A percentile compares a stretch with the other conserved stretches of the same genome.
These are phyloP conservation scores for Heterochromis multidens DNA, from an alignment of 2,113 vertebrate genomes.

Conservation along the genomic window DNA sequence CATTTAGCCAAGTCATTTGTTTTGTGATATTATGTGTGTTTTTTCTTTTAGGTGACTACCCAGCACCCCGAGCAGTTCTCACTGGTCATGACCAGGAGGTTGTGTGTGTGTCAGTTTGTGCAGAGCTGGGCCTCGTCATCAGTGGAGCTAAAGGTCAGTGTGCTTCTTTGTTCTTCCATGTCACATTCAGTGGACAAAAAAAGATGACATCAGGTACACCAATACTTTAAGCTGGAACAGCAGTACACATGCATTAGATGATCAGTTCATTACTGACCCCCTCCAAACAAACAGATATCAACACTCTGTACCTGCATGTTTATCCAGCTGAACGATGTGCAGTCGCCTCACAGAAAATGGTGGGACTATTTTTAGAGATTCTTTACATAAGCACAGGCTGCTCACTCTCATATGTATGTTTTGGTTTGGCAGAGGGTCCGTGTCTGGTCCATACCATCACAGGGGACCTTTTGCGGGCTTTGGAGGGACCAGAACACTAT, in stretches of 20 bases:
- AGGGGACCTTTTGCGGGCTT: slow-evolving; percentile 91
- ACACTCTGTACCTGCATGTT: neutral
- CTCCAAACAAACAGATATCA: neutral
- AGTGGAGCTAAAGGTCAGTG: slow-evolving; percentile 97
- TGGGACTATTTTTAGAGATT: neutral
- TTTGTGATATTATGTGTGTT: neutral
- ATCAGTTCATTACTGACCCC: neutral
- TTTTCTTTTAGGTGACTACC: slow-evolving; percentile 86
- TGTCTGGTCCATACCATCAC: slow-evolving; percentile 99
- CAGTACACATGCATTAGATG: neutral
- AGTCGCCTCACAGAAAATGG: neutral
- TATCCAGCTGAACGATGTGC: neutral
- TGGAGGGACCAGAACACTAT: slow-evolving; percentile 92
- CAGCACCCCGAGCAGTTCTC: slow-evolving; percentile 92
- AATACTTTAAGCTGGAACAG: neutral
- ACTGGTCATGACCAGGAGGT: slow-evolving; percentile 98
- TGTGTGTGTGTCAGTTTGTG: slow-evolving; percentile 94
- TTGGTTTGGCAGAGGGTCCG: slow-evolving; percentile 84
- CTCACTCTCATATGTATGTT: neutral
- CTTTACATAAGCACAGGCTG: neutral
- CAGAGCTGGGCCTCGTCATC: slow-evolving; percentile 96
- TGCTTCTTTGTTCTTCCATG: neutral
- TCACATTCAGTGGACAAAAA: neutral
- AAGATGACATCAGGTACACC: neutral
- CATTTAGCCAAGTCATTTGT: neutral